phyloP scores from a whole-genome alignment of 2,113 vertebrate genomes.

The Aepyceros melampus region DNA sequence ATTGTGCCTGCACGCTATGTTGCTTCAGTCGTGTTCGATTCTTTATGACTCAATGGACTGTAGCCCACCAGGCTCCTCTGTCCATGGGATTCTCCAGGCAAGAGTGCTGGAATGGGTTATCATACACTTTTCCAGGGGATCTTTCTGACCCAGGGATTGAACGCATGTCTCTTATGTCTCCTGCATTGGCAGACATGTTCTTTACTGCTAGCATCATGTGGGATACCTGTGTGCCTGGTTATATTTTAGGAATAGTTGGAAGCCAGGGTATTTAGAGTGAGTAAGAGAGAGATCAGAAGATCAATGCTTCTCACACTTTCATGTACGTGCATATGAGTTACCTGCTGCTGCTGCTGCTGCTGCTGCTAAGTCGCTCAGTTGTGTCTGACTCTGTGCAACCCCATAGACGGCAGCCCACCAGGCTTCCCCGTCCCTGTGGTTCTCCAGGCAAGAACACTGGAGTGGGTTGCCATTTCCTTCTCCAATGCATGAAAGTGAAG shows the following conservation, averaged over 20 bases:
- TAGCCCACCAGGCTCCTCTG: background rate
- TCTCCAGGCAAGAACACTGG: no score
- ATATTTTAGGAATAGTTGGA: background rate
- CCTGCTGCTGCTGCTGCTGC: background rate
- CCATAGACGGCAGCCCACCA: no score
- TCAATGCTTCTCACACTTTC: background rate
- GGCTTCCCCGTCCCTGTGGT: no score
- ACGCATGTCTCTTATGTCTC: background rate
- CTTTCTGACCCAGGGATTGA: background rate
- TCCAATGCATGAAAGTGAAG: no score
- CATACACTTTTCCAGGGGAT: background rate
- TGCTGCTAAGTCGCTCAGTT: no score
- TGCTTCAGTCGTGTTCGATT: rapidly evolving
- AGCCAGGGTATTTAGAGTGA: background rate
- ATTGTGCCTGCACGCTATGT: background rate
- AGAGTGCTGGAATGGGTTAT: background rate
- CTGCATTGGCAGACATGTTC: background rate
- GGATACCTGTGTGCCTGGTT: background rate
- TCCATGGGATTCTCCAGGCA: background rate
- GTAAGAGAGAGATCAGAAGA: background rate
- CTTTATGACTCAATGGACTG: background rate
- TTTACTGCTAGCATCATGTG: background rate
- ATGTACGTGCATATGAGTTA: background rate
- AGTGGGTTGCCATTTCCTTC: no score
- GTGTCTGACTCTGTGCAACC: no score